Conservation (phyloP, 2,888 invertebrate species). For the Brenthis ino region DNA sequence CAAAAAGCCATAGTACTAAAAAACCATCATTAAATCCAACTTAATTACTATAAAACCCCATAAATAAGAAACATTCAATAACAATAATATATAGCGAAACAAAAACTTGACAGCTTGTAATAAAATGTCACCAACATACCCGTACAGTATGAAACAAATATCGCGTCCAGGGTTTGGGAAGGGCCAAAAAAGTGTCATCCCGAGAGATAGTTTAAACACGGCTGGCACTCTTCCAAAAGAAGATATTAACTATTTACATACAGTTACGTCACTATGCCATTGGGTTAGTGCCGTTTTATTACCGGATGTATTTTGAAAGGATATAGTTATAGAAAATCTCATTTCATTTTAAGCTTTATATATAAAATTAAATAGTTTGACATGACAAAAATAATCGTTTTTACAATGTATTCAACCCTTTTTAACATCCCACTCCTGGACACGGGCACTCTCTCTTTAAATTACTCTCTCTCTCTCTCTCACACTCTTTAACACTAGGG, state of each 20-base stretch:
- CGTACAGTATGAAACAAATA: slow-evolving; percentile 32
- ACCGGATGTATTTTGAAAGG: slow-evolving; percentile 17
- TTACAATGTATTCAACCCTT: too few species aligned
- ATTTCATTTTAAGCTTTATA: background rate
- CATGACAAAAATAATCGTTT: too few species aligned
- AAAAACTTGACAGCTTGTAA: slow-evolving; percentile 27
- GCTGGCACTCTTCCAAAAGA: slow-evolving; percentile 34
- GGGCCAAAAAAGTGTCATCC: slow-evolving; percentile 38
- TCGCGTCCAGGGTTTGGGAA: slow-evolving; percentile 34
- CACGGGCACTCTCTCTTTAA: too few species aligned
- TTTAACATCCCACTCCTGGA: too few species aligned
- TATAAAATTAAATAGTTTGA: background rate
- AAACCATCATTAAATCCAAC: background rate
- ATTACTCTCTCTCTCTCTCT: too few species aligned
- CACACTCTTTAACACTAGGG: too few species aligned
- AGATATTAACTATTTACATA: slow-evolving; percentile 40
- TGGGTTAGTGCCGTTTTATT: slow-evolving; percentile 16
- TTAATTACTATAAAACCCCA: background rate
- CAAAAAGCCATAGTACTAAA: background rate
- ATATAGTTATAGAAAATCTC: background rate
- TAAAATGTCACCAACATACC: slow-evolving; percentile 37
- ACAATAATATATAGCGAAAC: slow-evolving; percentile 10
- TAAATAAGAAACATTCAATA: background rate
- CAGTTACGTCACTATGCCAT: slow-evolving; percentile 24
- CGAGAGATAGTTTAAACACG: slow-evolving; percentile 27